Base-by-base conservation (phyloP, 2,888 invertebrate species). In the Hirtodrosophila histrioides region DNA sequence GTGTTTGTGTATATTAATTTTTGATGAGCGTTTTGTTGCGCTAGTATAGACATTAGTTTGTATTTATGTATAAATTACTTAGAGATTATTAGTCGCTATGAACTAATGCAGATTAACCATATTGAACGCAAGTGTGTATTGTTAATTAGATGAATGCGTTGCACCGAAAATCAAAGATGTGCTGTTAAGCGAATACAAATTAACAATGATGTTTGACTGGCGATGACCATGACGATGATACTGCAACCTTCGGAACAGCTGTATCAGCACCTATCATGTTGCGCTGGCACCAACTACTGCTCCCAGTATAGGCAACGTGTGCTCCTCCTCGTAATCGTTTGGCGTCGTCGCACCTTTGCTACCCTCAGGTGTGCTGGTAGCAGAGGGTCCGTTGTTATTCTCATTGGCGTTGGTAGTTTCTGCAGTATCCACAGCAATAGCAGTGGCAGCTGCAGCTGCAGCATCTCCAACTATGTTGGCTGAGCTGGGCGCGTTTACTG, bases 341-440 rank as follows among this genome's bases (percentile, higher is more conserved):
- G 54, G 12, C 54, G 82, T 62, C 44, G 58, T 36, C 24, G 12
- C 40, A 41, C 57, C 62, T 41, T 77, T 70, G 29, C 57, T 57
- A 53, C 58, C 48, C n/a, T 70, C 70, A 29, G 70, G 69, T 48
- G 61, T 39, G 41, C 45, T 67, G 27, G 56, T 68, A 12, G 65
- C 76, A 67, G 71, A 70, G 53, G 89, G 89, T 58, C 75, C 89
- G 51, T 89, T 89, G 53, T 89, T 89, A 50, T 88, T 88, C 35
- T 87, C 89, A 66, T 87, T 76, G 65, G 64, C 64, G 41, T 55
- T 61, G 17, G 64, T 27, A 23, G 53, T 37, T n/a, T 79, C 72
- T 29, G 29, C 36, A 11, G 60, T 36, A 24, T 65, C 63, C 9
- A 50, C 39, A 23, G 41, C 44, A 35, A 45, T 44, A 33, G 44